These are phyloP conservation scores for Pomatorhinus ruficollis DNA, from an alignment of 2,113 vertebrate genomes.

Conservation along the genomic window DNA sequence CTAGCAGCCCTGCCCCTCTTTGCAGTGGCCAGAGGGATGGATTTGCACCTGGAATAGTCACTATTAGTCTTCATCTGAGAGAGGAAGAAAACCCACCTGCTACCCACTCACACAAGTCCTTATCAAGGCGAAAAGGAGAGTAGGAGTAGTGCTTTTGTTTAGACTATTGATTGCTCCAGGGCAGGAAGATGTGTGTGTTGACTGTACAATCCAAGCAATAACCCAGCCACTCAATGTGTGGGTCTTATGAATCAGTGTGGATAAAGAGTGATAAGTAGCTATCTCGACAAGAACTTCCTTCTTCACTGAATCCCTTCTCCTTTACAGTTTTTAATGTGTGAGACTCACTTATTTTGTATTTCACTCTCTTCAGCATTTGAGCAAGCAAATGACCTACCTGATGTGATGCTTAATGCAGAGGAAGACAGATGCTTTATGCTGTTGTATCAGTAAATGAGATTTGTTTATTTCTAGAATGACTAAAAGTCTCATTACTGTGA, in stretches of 20 bases:
- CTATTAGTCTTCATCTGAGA: not conserved
- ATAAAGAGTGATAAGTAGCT: not conserved
- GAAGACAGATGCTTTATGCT: not conserved
- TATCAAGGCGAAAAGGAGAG: not conserved
- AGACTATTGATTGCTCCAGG: not conserved
- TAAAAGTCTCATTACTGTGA: not conserved
- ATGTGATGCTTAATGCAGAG: not conserved
- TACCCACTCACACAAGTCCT: not conserved
- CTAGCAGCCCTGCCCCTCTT: not conserved
- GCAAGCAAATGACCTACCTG: not conserved
- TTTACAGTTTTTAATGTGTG: not conserved
- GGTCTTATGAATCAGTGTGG: not conserved
- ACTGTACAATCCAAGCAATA: not conserved
- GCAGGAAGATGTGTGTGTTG: not conserved
- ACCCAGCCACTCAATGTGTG: not conserved
- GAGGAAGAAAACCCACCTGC: not conserved
- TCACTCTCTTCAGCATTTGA: not conserved
- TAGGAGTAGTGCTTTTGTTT: not conserved
- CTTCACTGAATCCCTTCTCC: not conserved
- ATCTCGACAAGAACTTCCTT: not conserved
- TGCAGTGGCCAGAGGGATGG: not conserved
- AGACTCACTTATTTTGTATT: not conserved
- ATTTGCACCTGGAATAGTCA: not conserved
- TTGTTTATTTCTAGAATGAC: not conserved
- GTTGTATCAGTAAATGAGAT: not conserved